A percentile compares a stretch with the other conserved stretches of the same genome.
These are phyloP conservation scores for Ips typographus DNA, from an alignment of 1,140 invertebrate species.

Conservation along the genomic window DNA sequence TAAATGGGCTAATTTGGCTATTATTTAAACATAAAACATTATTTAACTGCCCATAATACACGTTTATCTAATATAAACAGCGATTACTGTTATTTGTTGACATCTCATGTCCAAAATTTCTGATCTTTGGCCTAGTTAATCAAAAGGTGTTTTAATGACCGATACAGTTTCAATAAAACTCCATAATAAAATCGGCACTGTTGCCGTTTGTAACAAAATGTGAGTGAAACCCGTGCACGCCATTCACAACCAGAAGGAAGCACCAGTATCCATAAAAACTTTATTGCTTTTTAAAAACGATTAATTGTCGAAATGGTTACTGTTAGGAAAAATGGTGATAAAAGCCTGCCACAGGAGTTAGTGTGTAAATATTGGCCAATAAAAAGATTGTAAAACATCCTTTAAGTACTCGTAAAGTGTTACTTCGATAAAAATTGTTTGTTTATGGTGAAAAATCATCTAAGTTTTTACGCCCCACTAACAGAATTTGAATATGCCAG, in stretches of 20 bases:
- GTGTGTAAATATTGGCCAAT: conserved; percentile 32
- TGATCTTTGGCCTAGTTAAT: no score
- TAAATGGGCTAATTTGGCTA: conserved; percentile 18
- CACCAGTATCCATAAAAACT: conserved; percentile 20
- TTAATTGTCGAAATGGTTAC: conserved; percentile 29
- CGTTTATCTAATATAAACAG: conserved; percentile 21
- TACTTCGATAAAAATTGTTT: conserved; percentile 31
- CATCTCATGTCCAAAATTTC: not conserved
- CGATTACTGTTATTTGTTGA: conserved; percentile 11
- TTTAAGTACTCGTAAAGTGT: conserved; percentile 30
- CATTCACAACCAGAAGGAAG: conserved; percentile 10
- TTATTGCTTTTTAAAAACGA: conserved; percentile 25
- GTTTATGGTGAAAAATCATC: conserved; percentile 28
- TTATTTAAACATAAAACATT: conserved; percentile 17
- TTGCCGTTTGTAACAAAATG: conserved; percentile 2
- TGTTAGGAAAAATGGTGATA: conserved; percentile 32
- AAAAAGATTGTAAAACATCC: conserved; percentile 34
- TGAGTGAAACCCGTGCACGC: not conserved
- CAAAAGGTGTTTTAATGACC: no score
- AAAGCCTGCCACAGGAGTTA: conserved; percentile 29
- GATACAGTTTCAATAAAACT: no score
- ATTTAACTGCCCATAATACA: conserved; percentile 15
- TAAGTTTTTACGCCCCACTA: conserved; percentile 20
- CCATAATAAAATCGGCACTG: no score
- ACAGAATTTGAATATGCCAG: conserved; percentile 13